These are phyloP conservation scores for Ophraella communa DNA, from an alignment of 2,888 invertebrate genomes.

Conservation along the genomic window DNA sequence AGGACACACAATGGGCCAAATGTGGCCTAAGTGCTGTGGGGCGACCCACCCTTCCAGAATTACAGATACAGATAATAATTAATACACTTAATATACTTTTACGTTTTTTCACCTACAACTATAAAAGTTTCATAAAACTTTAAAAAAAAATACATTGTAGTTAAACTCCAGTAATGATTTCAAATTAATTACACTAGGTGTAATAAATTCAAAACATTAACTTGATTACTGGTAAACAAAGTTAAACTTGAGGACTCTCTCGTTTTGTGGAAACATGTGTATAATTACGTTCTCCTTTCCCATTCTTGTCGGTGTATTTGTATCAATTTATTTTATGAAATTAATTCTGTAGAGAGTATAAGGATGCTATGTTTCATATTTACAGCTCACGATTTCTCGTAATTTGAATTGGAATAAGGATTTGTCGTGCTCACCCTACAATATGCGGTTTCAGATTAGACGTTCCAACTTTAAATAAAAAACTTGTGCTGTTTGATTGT, in stretches of 20 bases:
- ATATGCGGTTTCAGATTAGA: conserved; percentile 13
- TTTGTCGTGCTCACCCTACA: conserved; percentile 12
- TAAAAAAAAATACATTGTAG: no score
- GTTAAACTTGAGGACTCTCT: conserved; percentile 22
- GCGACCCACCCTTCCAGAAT: no score
- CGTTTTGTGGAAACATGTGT: conserved; percentile 22
- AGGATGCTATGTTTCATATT: background rate
- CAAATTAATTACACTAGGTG: no score
- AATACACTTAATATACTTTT: no score
- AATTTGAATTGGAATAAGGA: conserved; percentile 14
- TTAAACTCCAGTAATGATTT: no score
- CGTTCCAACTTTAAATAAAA: background rate
- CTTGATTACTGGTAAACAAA: conserved; percentile 15
- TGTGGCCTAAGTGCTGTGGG: no score
- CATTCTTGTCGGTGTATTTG: conserved; percentile 8
- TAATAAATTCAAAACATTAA: conserved; percentile 16
- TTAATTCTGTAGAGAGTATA: conserved; percentile 22
- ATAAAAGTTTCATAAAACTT: no score
- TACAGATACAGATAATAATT: no score
- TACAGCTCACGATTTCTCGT: background rate
- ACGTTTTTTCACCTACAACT: no score
- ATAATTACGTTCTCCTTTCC: background rate
- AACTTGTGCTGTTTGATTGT: conserved; percentile 3
- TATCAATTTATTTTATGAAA: conserved; percentile 30
- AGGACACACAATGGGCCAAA: no score